Evolutionary conservation across 2,888 invertebrate genomes (phyloP), one percentile per base, ranked within the genome.

Genomic region (Drosophila nigricruria): DNA sequence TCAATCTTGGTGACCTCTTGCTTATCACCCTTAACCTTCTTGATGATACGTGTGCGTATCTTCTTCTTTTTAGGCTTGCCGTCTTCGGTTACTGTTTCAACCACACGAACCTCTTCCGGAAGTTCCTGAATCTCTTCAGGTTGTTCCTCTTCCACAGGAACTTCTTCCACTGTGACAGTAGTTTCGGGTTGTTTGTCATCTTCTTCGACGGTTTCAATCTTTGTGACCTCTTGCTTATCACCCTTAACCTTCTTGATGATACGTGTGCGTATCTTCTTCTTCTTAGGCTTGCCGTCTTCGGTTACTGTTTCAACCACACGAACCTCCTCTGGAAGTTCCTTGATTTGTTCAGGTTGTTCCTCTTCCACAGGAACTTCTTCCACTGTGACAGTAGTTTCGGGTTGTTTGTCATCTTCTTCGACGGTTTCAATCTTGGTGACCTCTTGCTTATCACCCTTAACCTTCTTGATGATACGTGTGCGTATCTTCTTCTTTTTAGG

Each of bases 1-100:
- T 69, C 69, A 34, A 69, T 69, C 59, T 71, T 71, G 68, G 68
- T 68, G 27, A 68, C 60, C 45, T 72, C 71, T 72, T 72, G 71
- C 5, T 69, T 72, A 45, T 72, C 69, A 9, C 71, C 71, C 63
- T 69, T 72, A 27, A 72, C 59, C 69, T 72, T 72, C 53, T 72
- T 72, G 38, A 72, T 69, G 1, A 72, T 25, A 16, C 72, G 72
- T 20, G 72, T 72, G 16, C 72, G 72, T 10, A 72, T 70, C 61
- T 70, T 72, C 52, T 70, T 70, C 38, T 65, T 70, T n/a, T 56
- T 70, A 1, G 65, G 65, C 23, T 59, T 70, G 6, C 69, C 69
- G 25, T 70, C 65, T 60, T 64, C 65, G 1, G 54, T 25, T 0
- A 65, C 40, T 1, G 70, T 42, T 57, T 70, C 70, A 45, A 70